Percentiles rank a stretch among this genome's conserved stretches.
Evolutionary conservation across 2,113 vertebrate species (phyloP).

Genomic region (Caranx melampygus): DNA sequence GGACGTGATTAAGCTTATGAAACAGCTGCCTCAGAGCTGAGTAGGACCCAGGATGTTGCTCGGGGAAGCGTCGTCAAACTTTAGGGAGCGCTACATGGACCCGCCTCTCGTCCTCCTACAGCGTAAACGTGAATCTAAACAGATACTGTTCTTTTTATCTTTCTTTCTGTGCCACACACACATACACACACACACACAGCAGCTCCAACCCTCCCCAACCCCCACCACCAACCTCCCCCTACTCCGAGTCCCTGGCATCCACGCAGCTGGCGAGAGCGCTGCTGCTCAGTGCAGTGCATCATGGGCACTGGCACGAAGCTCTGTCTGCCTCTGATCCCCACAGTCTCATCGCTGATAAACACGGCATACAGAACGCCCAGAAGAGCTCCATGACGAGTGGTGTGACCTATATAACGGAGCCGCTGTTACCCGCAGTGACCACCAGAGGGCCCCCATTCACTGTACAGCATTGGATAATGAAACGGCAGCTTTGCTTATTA

Average conservation of each 20-base stretch:
- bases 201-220: neutral
- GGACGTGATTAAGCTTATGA: constrained; percentile 35
- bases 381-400: constrained; percentile 40
- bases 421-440: constrained; percentile 12
- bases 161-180: constrained; percentile 15
- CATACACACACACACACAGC: neutral
- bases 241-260: constrained; percentile 20
- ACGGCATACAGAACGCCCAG: constrained; percentile 34
- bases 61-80: constrained; percentile 11
- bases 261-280: constrained; percentile 53
- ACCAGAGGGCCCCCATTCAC: constrained; percentile 38
- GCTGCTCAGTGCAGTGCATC: constrained; percentile 52
- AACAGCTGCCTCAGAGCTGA: constrained; percentile 9
- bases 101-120: neutral
- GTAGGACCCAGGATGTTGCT: neutral
- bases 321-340: constrained; percentile 66
- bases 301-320: constrained; percentile 59
- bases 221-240: neutral
- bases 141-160: neutral
- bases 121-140: neutral
- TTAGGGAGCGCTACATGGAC: neutral
- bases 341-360: constrained; percentile 66
- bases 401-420: constrained; percentile 71
- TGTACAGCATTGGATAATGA: neutral
- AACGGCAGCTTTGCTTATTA: neutral